These are phyloP conservation scores for Drosophila nigricruria DNA, from an alignment of 2,888 invertebrate genomes.

Conservation along the genomic window DNA sequence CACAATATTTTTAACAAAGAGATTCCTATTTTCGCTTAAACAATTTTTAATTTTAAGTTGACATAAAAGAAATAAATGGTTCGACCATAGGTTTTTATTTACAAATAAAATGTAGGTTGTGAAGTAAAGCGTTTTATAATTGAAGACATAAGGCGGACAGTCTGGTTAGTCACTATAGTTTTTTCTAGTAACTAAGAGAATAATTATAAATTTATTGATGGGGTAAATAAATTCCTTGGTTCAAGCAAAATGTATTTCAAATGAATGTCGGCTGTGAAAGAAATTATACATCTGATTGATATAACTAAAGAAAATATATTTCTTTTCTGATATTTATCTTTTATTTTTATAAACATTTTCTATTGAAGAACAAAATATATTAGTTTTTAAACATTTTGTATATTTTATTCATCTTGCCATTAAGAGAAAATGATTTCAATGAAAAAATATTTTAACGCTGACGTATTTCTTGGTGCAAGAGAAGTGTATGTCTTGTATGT, in stretches of 20 bases:
- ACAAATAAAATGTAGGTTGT: background rate
- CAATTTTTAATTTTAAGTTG: background rate
- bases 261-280: no score
- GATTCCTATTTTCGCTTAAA: conserved; percentile 21
- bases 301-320: no score
- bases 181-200: no score
- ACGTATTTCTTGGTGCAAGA: no score
- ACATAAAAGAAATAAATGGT: background rate
- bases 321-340: no score
- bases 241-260: no score
- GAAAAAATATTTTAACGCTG: no score
- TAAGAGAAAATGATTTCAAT: background rate
- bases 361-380: background rate
- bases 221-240: no score
- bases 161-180: background rate
- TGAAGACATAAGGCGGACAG: background rate
- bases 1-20: conserved; percentile 22
- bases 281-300: no score
- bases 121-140: background rate
- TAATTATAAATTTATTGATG: no score
- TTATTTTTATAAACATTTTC: no score
- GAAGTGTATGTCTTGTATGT: no score
- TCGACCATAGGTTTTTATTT: background rate
- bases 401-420: background rate
- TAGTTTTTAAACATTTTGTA: background rate